Evolutionary conservation across 2,797 vertebrate genomes (phyloP).

Genomic region (Typhlichthys subterraneus): DNA sequence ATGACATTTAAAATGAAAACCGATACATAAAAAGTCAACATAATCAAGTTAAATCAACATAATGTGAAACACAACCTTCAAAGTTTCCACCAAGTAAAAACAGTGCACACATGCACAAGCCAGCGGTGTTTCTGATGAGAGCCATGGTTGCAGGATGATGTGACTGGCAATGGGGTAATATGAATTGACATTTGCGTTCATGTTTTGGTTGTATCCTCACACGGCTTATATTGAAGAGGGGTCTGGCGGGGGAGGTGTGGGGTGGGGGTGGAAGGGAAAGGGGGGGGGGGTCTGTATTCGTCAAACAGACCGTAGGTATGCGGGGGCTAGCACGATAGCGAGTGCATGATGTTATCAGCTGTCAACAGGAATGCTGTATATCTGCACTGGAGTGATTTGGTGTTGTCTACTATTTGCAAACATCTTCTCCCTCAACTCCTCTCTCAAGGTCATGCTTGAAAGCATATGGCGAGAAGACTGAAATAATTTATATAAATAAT

Average conservation of each 20-base stretch:
- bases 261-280: not conserved
- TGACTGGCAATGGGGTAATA: not conserved
- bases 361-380: slow-evolving; percentile 22
- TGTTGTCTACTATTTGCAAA: slow-evolving; percentile 8
- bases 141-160: slow-evolving; percentile 35
- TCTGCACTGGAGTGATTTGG: slow-evolving; percentile 16
- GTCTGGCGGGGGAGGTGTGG: not conserved
- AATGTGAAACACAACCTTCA: slow-evolving; percentile 49
- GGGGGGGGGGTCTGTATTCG: not conserved
- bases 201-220: not conserved
- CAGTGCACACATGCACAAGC: slow-evolving; percentile 45
- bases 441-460: slow-evolving; percentile 1
- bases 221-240: slow-evolving; percentile 35
- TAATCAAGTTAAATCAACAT: not conserved
- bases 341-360: not conserved
- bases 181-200: slow-evolving; percentile 9
- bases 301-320: too few species aligned
- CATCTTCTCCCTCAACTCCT: not conserved
- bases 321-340: too few species aligned
- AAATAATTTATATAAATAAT: too few species aligned
- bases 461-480: not conserved
- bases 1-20: not conserved
- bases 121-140: slow-evolving; percentile 21
- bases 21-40: not conserved
- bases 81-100: slow-evolving; percentile 39